Evolutionary conservation across 1,140 invertebrate species (phyloP), one percentile per base, ranked within the genome.

Genomic region (Eulimnadia texana): DNA sequence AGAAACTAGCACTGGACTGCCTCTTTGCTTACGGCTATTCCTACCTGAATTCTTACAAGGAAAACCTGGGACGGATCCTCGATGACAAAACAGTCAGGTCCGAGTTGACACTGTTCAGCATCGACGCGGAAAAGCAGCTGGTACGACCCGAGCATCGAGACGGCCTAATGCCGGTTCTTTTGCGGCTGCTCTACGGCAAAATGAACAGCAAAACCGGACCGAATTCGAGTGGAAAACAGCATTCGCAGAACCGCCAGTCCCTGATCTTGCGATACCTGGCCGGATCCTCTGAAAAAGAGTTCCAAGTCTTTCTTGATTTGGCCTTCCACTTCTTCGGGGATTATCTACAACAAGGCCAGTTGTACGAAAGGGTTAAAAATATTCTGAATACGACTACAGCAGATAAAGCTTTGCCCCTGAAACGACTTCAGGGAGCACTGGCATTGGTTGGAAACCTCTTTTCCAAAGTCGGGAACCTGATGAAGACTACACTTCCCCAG

Each of bases 21-120:
- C 69, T 96, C 3, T 75, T 90, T 60, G 82, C 83, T 3, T 95
- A 93, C 70, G 91, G 88, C 69, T 78, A 83, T 52, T 85, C 88
- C 67, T 82, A 80, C 66, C 64, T 94, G 6, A 70, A 74, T 0
- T 83, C 86, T 2, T 94, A 95, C 67, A 88, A 70, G 71, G 80
- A 82, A 20, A 80, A 88, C 68, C 70, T 95, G 9, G 79, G 82
- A 62, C 82, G 81, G 63, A 75, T 94, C 19, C 78, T 94, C 0
- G 85, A 93, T 70, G 90, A 94, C 52, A 88, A 88, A 64, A 87
- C 86, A 64, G 85, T 95, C 61, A 90, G 90, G 73, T 83, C 84
- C 63, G 89, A 92, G 72, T 69, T 96, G 0, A 79, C 81, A 0
- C 74, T 81, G 9, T 93, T 95, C 68, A 83, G 83, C 68, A 78